phyloP scores from a whole-genome alignment of 2,113 vertebrate genomes.

The Climacteris rufus region DNA sequence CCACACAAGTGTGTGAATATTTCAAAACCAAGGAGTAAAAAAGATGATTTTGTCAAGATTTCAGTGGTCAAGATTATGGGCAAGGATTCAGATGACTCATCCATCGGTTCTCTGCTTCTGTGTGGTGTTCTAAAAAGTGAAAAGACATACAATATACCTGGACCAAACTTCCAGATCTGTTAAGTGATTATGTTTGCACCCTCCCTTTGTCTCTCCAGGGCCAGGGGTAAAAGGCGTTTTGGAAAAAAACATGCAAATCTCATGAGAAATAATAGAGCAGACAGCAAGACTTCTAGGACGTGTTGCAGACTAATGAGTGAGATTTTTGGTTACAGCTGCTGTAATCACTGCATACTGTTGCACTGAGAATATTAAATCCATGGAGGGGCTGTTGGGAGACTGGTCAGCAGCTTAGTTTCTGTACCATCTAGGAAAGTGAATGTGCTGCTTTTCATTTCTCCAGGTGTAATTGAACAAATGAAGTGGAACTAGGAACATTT shows the following conservation, averaged over 20 bases:
- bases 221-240: neutral
- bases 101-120: neutral
- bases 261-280: neutral
- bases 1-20: neutral
- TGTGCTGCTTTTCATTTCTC: neutral
- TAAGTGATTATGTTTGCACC: neutral
- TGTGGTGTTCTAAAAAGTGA: neutral
- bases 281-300: neutral
- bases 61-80: neutral
- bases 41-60: neutral
- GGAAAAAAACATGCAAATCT: neutral
- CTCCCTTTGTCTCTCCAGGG: neutral
- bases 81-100: neutral
- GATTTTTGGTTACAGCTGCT: neutral
- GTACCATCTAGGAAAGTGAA: neutral
- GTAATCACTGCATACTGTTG: too few relatives aligned
- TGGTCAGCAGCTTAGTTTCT: neutral
- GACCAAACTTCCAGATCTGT: neutral
- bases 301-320: neutral
- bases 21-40: neutral
- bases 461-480: neutral
- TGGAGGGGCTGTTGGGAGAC: neutral
- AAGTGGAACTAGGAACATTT: neutral
- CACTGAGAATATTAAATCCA: neutral
- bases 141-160: neutral